Conservation (phyloP, 2,797 vertebrate species). For the Erithacus rubecula region DNA sequence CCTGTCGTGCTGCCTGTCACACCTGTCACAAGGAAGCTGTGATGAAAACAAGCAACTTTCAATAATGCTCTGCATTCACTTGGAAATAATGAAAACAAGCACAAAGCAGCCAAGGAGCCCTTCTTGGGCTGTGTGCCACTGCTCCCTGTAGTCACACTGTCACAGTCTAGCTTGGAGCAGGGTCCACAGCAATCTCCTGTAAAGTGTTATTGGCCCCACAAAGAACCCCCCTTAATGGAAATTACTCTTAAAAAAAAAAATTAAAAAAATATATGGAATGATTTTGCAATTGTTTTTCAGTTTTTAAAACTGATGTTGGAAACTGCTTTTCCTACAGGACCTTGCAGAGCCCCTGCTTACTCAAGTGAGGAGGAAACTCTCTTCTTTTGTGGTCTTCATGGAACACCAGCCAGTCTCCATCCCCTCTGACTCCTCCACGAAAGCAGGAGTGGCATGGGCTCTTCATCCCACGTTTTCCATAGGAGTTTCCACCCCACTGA, state of each 20-base stretch:
- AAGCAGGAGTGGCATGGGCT: not conserved
- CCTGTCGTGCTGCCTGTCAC: not conserved
- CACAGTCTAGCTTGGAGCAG: not conserved
- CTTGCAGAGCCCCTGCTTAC: not conserved
- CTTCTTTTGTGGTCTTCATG: not conserved
- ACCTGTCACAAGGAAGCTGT: not conserved
- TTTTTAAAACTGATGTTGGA: not conserved
- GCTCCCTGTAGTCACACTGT: not conserved
- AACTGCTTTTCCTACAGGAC: not conserved
- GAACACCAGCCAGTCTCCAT: not conserved
- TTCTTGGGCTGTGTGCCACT: not conserved
- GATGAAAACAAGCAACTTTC: not conserved
- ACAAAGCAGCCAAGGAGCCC: not conserved
- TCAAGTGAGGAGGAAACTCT: not conserved
- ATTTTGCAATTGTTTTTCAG: not conserved
- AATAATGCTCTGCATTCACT: not conserved
- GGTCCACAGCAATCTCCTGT: not conserved
- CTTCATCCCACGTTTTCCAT: not conserved
- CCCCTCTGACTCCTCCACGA: not conserved
- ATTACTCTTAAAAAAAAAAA: not conserved
- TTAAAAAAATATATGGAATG: not conserved
- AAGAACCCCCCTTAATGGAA: not conserved
- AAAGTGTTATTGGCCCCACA: not conserved
- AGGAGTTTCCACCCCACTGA: not conserved
- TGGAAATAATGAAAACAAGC: not conserved